Evolutionary conservation across 2,797 vertebrate species (phyloP), one percentile per base, ranked within the genome.

Genomic region (Chelonia mydas): DNA sequence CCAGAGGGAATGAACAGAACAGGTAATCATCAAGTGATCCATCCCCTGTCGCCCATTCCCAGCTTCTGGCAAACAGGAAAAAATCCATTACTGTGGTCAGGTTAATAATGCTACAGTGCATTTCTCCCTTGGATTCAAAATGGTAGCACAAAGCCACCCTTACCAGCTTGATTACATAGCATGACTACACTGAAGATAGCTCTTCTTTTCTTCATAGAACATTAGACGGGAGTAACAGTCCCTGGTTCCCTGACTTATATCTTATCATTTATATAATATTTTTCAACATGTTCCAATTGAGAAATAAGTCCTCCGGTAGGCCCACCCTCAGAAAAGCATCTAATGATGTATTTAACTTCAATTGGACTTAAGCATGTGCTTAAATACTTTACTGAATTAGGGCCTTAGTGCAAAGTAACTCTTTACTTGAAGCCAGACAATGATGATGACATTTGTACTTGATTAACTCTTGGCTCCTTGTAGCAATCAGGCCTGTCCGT

Each of bases 1-100:
- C 12, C 57, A 57, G 55, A 28, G 5, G 5, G 11, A 59, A 59
- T 59, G 57, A 59, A 59, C 57, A 59, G 27, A 59, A 61, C 31
- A 61, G 59, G 25, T 3, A 61, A 61, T 16, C 59, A 61, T 61
- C 59, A 33, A 61, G 28, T 33, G 59, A 61, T 61, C 6, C 13
- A 61, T 28, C 31, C 31, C 12, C 59, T 31, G 28, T 61, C 3
- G 3, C 59, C 59, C 31, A 61, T 61, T 61, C 59, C 13, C 31
- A 61, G 59, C 59, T 61, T 61, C 15, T 61, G 13, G 31, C 31
- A 31, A 61, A 61, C 31, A 61, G 31, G 59, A 61, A 61, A 61
- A 61, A 1, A 17, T 23, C 45, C 45, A 41, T 10, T 59, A 41
- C 2, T 0, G 0, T 4, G 0, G 51, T 59, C 7, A 9, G 23